Conservation (phyloP, 2,797 vertebrate genomes). For the Clarias fuscus region DNA sequence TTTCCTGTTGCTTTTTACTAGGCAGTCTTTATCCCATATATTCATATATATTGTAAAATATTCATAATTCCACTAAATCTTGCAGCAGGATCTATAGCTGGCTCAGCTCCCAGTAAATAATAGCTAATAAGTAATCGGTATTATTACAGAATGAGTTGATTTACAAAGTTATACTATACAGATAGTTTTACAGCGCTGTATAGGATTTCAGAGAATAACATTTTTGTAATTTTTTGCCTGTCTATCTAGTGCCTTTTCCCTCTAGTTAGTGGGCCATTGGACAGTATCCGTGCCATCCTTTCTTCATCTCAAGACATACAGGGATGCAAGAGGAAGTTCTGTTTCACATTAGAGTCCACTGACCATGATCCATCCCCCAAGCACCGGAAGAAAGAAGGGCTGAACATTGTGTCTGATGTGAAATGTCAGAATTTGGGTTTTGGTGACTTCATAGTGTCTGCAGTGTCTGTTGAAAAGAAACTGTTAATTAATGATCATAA, state of each 20-base stretch:
- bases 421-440: conserved; percentile 18
- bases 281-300: conserved; percentile 78
- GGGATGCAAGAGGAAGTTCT: conserved; percentile 62
- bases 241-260: conserved; percentile 89
- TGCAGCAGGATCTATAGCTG: too few species aligned
- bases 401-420: conserved; percentile 9
- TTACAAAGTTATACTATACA: background rate
- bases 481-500: background rate
- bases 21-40: background rate
- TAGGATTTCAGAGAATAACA: background rate
- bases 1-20: background rate
- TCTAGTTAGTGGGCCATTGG: conserved; percentile 83
- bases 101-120: background rate
- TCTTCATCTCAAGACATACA: conserved; percentile 44
- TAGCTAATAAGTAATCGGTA: background rate
- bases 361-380: conserved; percentile 54
- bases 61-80: background rate
- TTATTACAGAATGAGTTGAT: background rate
- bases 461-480: conserved; percentile 22
- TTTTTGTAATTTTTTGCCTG: conserved; percentile 34
- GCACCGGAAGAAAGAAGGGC: conserved; percentile 34
- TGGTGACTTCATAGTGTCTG: background rate
- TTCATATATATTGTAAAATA: too few species aligned
- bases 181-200: background rate
- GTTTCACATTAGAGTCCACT: conserved; percentile 39